Evolutionary conservation across 1,140 invertebrate species (phyloP).

Genomic region (Bathynomus jamesi): DNA sequence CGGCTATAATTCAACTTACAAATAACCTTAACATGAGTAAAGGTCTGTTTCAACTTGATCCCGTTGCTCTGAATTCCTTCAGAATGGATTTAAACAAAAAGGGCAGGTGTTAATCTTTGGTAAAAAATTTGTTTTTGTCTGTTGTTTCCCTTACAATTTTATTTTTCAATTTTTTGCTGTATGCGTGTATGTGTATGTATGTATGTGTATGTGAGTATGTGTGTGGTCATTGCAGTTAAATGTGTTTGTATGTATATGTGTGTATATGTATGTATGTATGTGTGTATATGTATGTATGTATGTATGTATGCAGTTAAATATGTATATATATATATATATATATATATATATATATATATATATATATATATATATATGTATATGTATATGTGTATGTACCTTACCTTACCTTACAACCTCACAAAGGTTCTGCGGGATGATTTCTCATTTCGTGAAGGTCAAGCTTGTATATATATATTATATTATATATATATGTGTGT

Average conservation of each 20-base stretch:
- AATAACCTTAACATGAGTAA: too few species aligned
- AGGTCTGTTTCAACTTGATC: too few species aligned
- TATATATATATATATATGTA: too few species aligned
- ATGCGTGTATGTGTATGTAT: neutral
- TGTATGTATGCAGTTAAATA: neutral
- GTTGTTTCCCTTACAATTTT: neutral
- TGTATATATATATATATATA: neutral
- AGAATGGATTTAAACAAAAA: too few species aligned
- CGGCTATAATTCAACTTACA: too few species aligned
- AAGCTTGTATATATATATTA: too few species aligned
- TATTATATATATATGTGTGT: too few species aligned
- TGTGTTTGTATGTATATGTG: neutral
- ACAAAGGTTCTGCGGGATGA: too few species aligned
- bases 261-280: neutral
- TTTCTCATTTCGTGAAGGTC: too few species aligned
- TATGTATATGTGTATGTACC: too few species aligned
- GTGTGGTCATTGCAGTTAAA: neutral
- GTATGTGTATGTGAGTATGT: neutral
- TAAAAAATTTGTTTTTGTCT: neutral
- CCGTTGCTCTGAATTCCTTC: too few species aligned
- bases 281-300: neutral
- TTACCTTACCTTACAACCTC: too few species aligned
- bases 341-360: neutral
- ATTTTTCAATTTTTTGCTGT: neutral
- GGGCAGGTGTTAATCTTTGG: neutral